Evolutionary conservation across 2,888 invertebrate genomes (phyloP).

Genomic region (Gastrophysa polygoni): DNA sequence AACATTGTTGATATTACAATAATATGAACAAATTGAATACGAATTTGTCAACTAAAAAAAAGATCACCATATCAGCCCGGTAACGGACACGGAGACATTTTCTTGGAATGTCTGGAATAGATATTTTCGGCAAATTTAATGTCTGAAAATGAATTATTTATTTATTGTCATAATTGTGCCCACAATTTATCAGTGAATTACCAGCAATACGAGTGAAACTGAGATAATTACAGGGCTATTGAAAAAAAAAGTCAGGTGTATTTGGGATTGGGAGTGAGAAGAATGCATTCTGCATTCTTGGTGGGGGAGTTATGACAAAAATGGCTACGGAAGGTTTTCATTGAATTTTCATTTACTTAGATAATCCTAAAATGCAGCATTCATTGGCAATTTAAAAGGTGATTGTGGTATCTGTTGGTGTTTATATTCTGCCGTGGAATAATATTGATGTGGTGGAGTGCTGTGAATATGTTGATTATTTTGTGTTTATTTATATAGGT

Average conservation of each 20-base stretch:
- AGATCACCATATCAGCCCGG: not conserved
- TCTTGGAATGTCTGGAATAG: no score
- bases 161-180: no score
- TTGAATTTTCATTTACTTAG: slow-evolving; percentile 51
- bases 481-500: slow-evolving; percentile 54
- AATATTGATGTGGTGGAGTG: slow-evolving; percentile 8
- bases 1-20: no score
- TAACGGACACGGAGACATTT: not conserved
- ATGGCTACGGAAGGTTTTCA: slow-evolving; percentile 57
- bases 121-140: no score
- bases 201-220: no score
- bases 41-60: no score
- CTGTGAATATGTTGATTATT: slow-evolving; percentile 21
- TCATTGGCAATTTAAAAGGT: slow-evolving; percentile 46
- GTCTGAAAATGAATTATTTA: no score
- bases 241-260: not conserved
- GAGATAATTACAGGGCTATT: not conserved
- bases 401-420: slow-evolving; percentile 39
- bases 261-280: no score
- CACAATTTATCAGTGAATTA: no score
- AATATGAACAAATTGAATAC: no score
- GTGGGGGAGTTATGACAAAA: slow-evolving; percentile 57
- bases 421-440: slow-evolving; percentile 22
- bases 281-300: slow-evolving; percentile 27
- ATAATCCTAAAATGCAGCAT: slow-evolving; percentile 50